These are phyloP conservation scores for Hypanus sabinus DNA, from an alignment of 2,113 vertebrate genomes.

Conservation along the genomic window DNA sequence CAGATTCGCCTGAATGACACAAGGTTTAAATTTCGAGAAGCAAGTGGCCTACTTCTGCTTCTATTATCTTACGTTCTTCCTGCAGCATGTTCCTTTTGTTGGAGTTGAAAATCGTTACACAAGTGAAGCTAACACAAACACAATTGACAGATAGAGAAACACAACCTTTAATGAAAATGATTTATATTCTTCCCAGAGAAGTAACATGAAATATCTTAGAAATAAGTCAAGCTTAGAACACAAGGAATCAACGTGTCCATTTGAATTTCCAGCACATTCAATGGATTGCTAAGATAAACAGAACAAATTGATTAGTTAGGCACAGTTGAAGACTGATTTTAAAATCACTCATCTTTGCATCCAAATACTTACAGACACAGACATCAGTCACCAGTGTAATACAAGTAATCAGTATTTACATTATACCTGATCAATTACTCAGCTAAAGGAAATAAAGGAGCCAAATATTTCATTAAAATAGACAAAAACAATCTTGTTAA, in stretches of 20 bases:
- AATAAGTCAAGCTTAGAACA: background rate
- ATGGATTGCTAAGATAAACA: background rate
- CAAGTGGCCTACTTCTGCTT: no score
- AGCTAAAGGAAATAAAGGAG: background rate
- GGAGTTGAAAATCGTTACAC: no score
- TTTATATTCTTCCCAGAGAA: background rate
- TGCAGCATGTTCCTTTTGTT: background rate
- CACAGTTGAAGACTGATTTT: constrained; percentile 1
- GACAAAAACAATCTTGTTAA: background rate
- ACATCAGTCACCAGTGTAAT: background rate
- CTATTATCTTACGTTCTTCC: background rate
- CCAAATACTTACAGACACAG: background rate
- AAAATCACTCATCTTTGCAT: background rate
- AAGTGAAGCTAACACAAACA: background rate
- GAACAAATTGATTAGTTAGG: background rate
- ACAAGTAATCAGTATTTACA: background rate
- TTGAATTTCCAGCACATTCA: background rate
- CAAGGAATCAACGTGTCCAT: no score
- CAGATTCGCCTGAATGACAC: background rate
- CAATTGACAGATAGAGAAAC: background rate
- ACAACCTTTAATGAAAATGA: background rate
- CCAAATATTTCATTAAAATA: background rate
- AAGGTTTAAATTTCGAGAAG: background rate
- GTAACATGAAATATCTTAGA: background rate
- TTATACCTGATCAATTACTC: background rate